A percentile compares a stretch with the other conserved stretches of the same genome.
phyloP scores from a whole-genome alignment of 2,888 invertebrate genomes.

The Calliopum simillimum region DNA sequence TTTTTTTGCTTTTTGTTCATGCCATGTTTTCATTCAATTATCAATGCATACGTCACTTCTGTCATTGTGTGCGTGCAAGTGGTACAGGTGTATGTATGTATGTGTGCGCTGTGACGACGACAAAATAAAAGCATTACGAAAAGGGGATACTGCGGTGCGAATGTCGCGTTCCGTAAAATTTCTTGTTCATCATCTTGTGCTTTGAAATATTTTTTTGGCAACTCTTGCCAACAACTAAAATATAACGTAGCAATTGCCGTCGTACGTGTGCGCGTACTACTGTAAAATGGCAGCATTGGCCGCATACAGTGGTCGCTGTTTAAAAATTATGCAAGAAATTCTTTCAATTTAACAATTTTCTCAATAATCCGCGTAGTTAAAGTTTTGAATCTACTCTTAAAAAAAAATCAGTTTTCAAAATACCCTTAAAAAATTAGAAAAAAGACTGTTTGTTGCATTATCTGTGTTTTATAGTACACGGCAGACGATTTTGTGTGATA shows the following conservation, averaged over 20 bases:
- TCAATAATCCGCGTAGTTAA: too few relatives aligned
- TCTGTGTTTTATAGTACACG: too few relatives aligned
- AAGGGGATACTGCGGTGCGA: neutral
- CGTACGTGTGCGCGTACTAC: neutral
- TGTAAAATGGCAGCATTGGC: neutral
- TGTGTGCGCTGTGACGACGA: slow-evolving; percentile 15
- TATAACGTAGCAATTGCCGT: neutral
- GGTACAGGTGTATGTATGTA: slow-evolving; percentile 5
- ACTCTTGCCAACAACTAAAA: neutral
- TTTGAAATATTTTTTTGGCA: slow-evolving; percentile 16
- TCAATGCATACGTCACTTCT: slow-evolving; percentile 47
- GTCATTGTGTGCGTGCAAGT: slow-evolving; percentile 37
- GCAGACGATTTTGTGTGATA: too few relatives aligned
- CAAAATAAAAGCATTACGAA: slow-evolving; percentile 10
- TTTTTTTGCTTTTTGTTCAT: too few relatives aligned
- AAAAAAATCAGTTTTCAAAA: too few relatives aligned
- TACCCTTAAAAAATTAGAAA: too few relatives aligned
- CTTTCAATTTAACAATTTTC: too few relatives aligned
- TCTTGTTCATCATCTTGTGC: neutral
- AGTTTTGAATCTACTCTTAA: too few relatives aligned
- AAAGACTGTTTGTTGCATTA: too few relatives aligned
- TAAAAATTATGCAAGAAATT: too few relatives aligned
- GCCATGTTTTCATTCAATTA: slow-evolving; percentile 41
- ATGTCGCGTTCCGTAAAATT: neutral
- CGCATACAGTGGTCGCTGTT: neutral